Evolutionary conservation across 2,888 invertebrate genomes (phyloP), one percentile per base, ranked within the genome.

Genomic region (Rhagonycha lutea): DNA sequence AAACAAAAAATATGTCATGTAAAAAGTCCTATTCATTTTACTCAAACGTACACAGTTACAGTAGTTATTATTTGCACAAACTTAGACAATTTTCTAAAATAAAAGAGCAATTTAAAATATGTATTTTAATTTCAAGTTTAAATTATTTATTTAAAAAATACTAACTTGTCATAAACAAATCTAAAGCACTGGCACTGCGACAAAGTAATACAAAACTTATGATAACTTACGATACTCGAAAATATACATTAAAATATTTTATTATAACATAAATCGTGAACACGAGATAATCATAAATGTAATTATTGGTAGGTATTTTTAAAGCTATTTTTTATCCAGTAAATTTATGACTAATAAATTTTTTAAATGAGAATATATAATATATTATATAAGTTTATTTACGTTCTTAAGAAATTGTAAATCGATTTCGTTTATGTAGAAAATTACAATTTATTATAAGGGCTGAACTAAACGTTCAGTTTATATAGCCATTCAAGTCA

Each of bases 1-100:
- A 72, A 72, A 70, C 72, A 65, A 69, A 68, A 67, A 72, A 70
- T 72, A 71, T 69, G 68, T 72, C 67, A 68, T 68, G 47, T 65
- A 14, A 60, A 71, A 63, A 65, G 32, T 72, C 23, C 67, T 72
- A 72, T 32, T 65, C 65, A 67, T 72, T 65, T 47, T 47, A 47
- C 47, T 7, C n/a, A 79, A 75, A 47, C n/a, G n/a, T 26, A 26
- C n/a, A 47, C n/a, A 47, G 47, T n/a, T 47, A 47, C 47, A 47
- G 47, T 47, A 47, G 47, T 47, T 47, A 47, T 47, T 47, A 47
- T 47, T 47, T 47, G n/a, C 12, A 47, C n/a, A 47, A 5, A 47
- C 32, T n/a, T 47, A 8, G 7, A n/a, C n/a, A n/a, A 7, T n/a
- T 47, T 47, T 47, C 47, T 47, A n/a, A n/a, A 47, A n/a, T 47